Base-by-base conservation (phyloP, 2,797 vertebrate species). In the Poeciliopsis turneri region DNA sequence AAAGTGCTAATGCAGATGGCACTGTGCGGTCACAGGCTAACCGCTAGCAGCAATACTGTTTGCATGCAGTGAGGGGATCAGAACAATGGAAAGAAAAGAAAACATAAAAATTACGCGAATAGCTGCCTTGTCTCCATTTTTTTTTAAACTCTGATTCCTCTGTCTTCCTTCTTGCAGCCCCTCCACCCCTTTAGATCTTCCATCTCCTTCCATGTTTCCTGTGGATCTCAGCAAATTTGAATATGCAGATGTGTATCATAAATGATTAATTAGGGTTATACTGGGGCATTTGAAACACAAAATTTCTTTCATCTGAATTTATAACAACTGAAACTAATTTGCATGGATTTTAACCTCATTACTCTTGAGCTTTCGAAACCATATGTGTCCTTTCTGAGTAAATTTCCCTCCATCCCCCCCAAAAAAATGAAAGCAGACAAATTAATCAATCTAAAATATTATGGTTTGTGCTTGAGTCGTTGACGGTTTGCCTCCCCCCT, bases 221-320 rank as follows among this genome's bases (percentile, higher is more conserved):
- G 72, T 84, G 75, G 69, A 79, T 72, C 79, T 82, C 80, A 87
- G 81, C 84, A 90, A 80, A 94, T 95, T 94, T 94, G 88, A 95
- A 95, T 95, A 95, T 95, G 93, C 78, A 94, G 90, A 95, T 89
- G 71, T 82, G 77, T 84, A 47, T 77, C 84, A 93, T 95, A 93
- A 92, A 94, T 95, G 88, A 95, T 95, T 95, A 94, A 96, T 94
- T 90, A 92, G 83, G 78, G 46, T 81, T 92, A 94, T 88, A 80
- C 85, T 84, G 78, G 51, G 89, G 88, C 88, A 90, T 83, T 92
- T 55, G 2, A 81, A 76, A 80, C 59, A 75, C 78, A 36, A 74
- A 77, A 75, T 73, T 79, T 84, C 68, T 71, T 86, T 83, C 75
- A 57, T 82, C 77, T 15, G 20, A 88, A 78, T 80, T 87, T 84